phyloP scores from a whole-genome alignment of 2,113 vertebrate genomes.

The Pelmatolapia mariae region DNA sequence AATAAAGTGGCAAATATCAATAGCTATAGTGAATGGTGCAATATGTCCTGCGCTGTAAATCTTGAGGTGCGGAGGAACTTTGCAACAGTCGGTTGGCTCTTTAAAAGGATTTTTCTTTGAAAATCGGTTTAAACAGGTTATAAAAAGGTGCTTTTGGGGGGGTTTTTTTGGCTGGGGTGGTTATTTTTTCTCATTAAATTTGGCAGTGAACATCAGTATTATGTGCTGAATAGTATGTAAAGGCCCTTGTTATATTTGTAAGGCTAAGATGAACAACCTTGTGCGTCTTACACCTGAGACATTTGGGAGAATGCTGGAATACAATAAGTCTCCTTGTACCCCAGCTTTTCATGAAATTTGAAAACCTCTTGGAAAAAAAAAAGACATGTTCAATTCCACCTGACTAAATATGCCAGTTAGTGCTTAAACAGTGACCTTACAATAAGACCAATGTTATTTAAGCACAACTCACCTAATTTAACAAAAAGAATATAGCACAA shows the following conservation, averaged over 20 bases:
- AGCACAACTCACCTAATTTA: not conserved
- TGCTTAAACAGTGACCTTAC: not conserved
- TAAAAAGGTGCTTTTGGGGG: not conserved
- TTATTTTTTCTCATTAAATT: not conserved
- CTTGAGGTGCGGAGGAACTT: not conserved
- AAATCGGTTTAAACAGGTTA: not conserved
- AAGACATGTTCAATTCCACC: not conserved
- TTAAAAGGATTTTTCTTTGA: not conserved
- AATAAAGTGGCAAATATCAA: not conserved
- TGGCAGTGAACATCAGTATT: not conserved
- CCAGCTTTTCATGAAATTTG: not conserved
- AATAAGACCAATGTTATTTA: not conserved
- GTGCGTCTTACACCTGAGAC: not conserved
- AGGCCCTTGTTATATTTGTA: not conserved
- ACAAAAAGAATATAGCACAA: not conserved
- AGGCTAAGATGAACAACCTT: not conserved
- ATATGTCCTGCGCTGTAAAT: not conserved
- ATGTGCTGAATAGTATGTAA: not conserved
- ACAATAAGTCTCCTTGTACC: not conserved
- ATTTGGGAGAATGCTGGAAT: not conserved
- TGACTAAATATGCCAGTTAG: not conserved
- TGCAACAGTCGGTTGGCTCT: not conserved
- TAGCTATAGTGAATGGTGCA: not conserved
- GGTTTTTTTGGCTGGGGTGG: rapidly evolving
- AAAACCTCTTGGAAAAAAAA: not conserved